Evolutionary conservation across 2,113 vertebrate species (phyloP).

Genomic region (Pteruthius melanotis): DNA sequence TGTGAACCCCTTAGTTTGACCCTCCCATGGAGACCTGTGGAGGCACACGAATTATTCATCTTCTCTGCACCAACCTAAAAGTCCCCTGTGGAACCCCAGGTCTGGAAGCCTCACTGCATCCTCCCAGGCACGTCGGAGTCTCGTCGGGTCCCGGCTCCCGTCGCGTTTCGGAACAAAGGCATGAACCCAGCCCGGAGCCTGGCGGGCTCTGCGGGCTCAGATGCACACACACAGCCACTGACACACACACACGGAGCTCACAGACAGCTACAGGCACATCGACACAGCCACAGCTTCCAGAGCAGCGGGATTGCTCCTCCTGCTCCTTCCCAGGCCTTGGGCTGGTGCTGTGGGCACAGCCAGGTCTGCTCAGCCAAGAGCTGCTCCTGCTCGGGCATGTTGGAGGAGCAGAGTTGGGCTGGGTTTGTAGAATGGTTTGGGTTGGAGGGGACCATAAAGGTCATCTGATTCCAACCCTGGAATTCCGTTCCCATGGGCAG

Average conservation of each 20-base stretch:
- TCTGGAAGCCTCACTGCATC: background rate
- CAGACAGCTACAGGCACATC: conserved; percentile 1
- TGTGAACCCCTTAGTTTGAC: background rate
- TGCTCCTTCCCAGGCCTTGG: background rate
- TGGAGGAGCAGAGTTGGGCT: background rate
- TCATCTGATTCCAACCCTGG: background rate
- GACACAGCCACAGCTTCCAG: background rate
- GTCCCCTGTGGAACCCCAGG: background rate
- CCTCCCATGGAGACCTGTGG: background rate
- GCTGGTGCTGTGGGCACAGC: background rate
- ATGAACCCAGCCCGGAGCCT: accelerated
- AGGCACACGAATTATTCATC: background rate
- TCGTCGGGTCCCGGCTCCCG: accelerated
- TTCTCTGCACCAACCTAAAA: background rate
- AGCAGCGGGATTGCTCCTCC: background rate
- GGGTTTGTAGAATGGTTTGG: background rate
- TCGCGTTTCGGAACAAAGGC: background rate
- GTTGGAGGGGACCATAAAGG: background rate
- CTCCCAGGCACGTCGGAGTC: background rate
- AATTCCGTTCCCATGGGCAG: background rate
- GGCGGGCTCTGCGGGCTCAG: background rate
- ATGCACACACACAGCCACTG: background rate
- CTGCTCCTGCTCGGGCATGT: accelerated
- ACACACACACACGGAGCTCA: background rate
- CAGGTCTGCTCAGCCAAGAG: background rate